These are phyloP conservation scores for Psophia crepitans DNA, from an alignment of 2,113 vertebrate genomes.

Conservation along the genomic window DNA sequence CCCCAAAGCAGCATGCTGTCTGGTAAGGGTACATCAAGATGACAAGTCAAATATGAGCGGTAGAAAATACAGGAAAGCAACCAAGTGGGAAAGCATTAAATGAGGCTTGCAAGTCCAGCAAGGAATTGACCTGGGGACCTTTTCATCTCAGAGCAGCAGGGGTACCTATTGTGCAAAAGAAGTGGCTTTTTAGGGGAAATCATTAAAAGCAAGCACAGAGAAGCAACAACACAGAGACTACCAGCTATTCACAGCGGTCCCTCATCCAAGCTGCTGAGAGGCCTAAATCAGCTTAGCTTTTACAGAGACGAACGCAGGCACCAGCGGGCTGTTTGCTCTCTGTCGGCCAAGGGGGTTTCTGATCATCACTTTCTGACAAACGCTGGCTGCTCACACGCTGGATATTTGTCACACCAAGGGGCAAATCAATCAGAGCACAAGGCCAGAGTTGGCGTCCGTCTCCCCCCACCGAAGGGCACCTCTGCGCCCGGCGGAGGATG, in stretches of 20 bases:
- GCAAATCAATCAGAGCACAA: background rate
- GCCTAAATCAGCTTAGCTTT: background rate
- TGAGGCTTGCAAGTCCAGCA: background rate
- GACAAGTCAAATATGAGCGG: background rate
- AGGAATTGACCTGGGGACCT: background rate
- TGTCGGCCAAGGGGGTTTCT: background rate
- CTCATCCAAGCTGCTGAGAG: background rate
- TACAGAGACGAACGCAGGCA: background rate
- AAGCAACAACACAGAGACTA: background rate
- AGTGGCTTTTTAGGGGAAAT: background rate
- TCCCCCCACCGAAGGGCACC: background rate
- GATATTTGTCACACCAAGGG: background rate
- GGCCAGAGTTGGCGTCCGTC: rapidly evolving
- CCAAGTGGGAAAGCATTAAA: background rate
- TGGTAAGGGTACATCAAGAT: background rate
- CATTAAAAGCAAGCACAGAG: background rate
- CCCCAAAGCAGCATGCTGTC: background rate
- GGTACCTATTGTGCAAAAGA: background rate
- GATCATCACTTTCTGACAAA: background rate
- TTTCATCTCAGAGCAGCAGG: background rate
- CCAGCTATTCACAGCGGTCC: background rate
- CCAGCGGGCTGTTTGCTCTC: background rate
- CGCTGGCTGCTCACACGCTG: background rate
- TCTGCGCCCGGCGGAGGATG: rapidly evolving
- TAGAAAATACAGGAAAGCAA: background rate